Evolutionary conservation across 2,113 vertebrate genomes (phyloP).

Genomic region (Scartelaos histophorus): DNA sequence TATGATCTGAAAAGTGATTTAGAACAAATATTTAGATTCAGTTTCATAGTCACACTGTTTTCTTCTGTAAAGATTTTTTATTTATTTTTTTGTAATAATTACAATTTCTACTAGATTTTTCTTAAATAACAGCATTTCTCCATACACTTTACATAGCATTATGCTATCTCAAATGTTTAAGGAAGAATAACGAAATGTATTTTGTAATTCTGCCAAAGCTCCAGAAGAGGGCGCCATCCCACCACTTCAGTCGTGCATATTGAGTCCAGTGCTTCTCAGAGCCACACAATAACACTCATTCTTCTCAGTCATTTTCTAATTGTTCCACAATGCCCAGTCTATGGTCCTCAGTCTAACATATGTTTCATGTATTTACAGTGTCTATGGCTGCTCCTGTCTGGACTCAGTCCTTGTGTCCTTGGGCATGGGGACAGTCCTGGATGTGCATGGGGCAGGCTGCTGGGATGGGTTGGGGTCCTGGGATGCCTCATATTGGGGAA

Average conservation of each 20-base stretch:
- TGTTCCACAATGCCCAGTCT: constrained; percentile 13
- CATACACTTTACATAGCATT: background rate
- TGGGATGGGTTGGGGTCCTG: constrained; percentile 1
- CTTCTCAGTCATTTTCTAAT: constrained; percentile 20
- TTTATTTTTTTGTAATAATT: background rate
- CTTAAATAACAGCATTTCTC: background rate
- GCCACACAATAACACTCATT: constrained; percentile 10
- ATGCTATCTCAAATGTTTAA: background rate
- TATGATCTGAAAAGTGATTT: background rate
- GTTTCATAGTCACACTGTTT: background rate
- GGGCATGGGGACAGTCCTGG: constrained; percentile 52
- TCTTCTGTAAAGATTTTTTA: background rate
- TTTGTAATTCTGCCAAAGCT: constrained; percentile 10
- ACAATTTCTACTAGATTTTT: background rate
- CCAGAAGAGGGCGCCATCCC: constrained; percentile 60
- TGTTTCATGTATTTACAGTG: background rate
- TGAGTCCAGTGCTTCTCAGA: constrained; percentile 23
- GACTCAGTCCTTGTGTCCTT: constrained; percentile 5
- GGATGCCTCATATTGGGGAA: constrained; percentile 84
- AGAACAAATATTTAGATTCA: background rate
- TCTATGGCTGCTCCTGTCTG: constrained; percentile 57
- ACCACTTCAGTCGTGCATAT: constrained; percentile 24
- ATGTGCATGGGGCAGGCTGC: constrained; percentile 25
- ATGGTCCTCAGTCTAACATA: background rate
- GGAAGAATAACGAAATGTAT: background rate